These are phyloP conservation scores for Manis crassicaudata DNA, from an alignment of 2,797 vertebrate genomes.

Conservation along the genomic window DNA sequence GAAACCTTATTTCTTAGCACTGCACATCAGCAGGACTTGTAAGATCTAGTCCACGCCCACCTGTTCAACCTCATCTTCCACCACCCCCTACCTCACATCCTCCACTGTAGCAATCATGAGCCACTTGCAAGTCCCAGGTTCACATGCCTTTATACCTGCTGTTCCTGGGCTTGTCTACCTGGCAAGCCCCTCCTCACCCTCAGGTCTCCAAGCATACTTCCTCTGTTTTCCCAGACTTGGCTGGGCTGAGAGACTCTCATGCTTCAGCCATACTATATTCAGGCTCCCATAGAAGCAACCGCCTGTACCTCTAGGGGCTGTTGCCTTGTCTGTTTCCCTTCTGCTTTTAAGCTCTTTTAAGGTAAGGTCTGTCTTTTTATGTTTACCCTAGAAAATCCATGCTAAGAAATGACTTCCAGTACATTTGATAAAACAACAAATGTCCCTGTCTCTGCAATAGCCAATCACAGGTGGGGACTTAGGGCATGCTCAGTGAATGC, in stretches of 20 bases:
- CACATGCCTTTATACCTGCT: neutral
- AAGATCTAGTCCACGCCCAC: neutral
- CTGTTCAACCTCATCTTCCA: neutral
- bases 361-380: neutral
- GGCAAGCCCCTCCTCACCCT: neutral
- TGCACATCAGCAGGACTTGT: neutral
- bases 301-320: neutral
- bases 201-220: neutral
- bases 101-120: neutral
- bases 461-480: neutral
- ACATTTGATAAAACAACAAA: neutral
- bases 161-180: neutral
- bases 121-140: neutral
- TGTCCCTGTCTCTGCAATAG: neutral
- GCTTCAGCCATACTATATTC: neutral
- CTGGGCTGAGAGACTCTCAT: neutral
- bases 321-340: neutral
- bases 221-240: neutral
- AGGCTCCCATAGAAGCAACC: neutral
- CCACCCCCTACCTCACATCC: neutral
- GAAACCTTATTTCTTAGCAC: neutral
- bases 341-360: constrained; percentile 10
- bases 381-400: neutral
- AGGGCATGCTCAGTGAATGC: neutral
- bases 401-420: neutral